A percentile compares a stretch with the other conserved stretches of the same genome.
phyloP scores from a whole-genome alignment of 2,113 vertebrate species.

The Globicephala melas region DNA sequence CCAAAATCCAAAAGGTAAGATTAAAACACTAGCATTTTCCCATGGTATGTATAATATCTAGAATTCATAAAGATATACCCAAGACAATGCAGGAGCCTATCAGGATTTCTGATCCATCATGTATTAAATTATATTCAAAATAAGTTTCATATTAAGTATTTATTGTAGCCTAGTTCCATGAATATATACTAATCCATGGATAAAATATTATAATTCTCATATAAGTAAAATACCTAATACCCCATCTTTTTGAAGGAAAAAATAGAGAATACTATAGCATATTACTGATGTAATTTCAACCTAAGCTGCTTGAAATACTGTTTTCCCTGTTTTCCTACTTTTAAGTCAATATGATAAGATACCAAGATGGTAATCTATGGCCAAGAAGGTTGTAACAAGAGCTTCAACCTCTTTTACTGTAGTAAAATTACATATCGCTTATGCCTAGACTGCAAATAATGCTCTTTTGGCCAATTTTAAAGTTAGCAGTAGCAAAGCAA shows the following conservation, averaged over 20 bases:
- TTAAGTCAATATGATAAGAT: neutral
- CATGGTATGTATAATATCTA: neutral
- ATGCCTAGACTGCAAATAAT: neutral
- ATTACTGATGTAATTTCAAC: neutral
- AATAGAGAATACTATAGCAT: neutral
- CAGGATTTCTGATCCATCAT: neutral
- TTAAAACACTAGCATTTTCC: constrained; percentile 21
- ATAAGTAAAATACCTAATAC: constrained; percentile 4
- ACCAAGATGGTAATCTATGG: neutral
- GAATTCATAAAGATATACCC: constrained; percentile 3
- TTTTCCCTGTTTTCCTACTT: neutral
- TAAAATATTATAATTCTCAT: neutral
- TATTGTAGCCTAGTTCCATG: neutral
- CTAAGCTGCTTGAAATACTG: neutral
- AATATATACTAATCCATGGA: neutral
- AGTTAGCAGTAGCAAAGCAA: constrained; percentile 40
- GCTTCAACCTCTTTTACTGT: neutral
- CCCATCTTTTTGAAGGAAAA: neutral
- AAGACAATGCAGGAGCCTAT: neutral
- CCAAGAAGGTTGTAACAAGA: neutral
- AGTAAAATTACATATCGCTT: neutral
- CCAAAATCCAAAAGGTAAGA: constrained; percentile 22
- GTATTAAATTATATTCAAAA: neutral
- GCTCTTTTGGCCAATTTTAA: constrained; percentile 6
- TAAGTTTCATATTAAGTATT: constrained; percentile 2